Percentiles rank a stretch among this genome's conserved stretches.
Conservation (phyloP, 64 coral and sea anemone genomes). For the Cladopsammia gracilis region DNA sequence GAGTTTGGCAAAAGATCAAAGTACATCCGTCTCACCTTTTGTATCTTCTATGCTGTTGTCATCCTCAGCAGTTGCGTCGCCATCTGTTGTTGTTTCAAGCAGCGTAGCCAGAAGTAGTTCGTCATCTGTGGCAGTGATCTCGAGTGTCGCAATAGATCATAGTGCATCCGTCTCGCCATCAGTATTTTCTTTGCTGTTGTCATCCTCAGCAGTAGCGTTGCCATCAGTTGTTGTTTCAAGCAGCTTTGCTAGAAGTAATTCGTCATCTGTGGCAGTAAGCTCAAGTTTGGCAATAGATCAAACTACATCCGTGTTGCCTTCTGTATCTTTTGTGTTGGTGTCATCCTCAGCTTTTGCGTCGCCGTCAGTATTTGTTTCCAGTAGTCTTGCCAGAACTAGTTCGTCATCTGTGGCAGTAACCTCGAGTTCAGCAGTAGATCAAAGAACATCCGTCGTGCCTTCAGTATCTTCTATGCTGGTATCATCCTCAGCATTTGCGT, state of each 20-base stretch:
- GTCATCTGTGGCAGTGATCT: neutral
- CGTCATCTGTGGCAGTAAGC: neutral
- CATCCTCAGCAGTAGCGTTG: too few relatives aligned
- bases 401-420: neutral
- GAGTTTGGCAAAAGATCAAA: neutral
- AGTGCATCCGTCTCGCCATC: too few relatives aligned
- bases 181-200: too few relatives aligned
- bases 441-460: neutral
- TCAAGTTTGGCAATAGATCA: neutral
- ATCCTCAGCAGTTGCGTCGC: neutral
- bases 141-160: too few relatives aligned
- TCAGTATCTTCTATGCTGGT: neutral
- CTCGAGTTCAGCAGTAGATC: neutral
- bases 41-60: neutral
- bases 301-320: neutral
- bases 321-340: neutral
- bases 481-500: neutral
- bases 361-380: neutral
- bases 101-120: neutral
- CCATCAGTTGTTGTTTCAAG: neutral
- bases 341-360: neutral
- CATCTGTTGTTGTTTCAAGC: neutral
- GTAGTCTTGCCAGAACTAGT: neutral
- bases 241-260: neutral
- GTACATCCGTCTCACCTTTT: neutral